Evolutionary conservation across 2,113 vertebrate species (phyloP).

Genomic region (Girardinichthys multiradiatus): DNA sequence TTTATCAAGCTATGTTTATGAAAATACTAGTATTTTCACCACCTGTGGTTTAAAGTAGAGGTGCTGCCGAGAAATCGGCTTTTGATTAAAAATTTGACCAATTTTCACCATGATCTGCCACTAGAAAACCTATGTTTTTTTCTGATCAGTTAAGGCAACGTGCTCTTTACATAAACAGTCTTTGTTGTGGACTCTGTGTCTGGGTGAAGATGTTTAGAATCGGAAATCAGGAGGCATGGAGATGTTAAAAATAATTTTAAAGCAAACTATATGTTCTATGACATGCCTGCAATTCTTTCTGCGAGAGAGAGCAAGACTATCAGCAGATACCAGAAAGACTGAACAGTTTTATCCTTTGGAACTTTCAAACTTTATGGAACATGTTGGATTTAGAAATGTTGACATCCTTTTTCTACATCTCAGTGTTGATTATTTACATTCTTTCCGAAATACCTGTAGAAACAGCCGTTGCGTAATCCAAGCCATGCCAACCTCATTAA

Average conservation of each 20-base stretch:
- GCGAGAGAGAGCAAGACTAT: not conserved
- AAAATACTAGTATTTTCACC: no score
- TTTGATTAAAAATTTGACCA: no score
- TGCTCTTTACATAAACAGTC: not conserved
- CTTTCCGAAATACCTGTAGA: not conserved
- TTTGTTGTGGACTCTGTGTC: not conserved
- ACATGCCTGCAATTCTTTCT: no score
- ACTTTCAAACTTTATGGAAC: not conserved
- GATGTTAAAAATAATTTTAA: not conserved
- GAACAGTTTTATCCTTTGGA: not conserved
- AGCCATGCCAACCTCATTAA: not conserved
- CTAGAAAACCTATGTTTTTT: not conserved
- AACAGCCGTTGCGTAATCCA: not conserved
- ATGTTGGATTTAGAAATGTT: not conserved
- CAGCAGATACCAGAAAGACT: no score
- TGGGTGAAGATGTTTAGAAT: not conserved
- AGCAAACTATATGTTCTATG: not conserved
- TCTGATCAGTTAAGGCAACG: no score
- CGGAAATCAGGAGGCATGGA: not conserved
- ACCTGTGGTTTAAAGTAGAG: no score
- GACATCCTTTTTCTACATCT: not conserved
- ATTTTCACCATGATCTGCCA: not conserved
- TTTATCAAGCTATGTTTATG: no score
- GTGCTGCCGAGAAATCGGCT: no score
- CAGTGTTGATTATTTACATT: not conserved